These are phyloP conservation scores for Phalanger gymnotis DNA, from an alignment of 2,797 vertebrate species.

Conservation along the genomic window DNA sequence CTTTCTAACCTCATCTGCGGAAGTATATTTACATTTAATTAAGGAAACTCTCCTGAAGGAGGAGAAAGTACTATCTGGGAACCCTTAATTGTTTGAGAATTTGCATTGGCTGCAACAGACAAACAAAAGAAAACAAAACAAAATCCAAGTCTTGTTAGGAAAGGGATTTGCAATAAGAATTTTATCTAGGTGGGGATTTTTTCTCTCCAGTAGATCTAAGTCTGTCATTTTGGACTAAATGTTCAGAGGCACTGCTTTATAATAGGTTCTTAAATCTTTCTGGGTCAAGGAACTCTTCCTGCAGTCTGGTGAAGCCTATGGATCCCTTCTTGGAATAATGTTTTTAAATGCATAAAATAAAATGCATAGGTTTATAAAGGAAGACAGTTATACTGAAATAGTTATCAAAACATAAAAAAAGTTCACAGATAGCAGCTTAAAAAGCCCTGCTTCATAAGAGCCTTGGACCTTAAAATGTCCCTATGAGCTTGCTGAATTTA, in stretches of 20 bases:
- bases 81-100: conserved; percentile 53
- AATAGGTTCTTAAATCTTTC: background rate
- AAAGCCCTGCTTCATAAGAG: background rate
- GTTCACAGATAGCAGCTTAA: background rate
- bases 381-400: background rate
- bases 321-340: background rate
- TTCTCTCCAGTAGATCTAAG: background rate
- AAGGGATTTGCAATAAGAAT: conserved; percentile 8
- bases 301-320: background rate
- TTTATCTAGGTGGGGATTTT: background rate
- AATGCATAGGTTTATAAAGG: background rate
- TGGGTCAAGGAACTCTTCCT: background rate
- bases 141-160: conserved; percentile 43
- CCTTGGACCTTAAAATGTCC: background rate
- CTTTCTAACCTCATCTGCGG: conserved; percentile 15
- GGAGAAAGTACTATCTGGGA: conserved; percentile 32
- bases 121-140: conserved; percentile 35
- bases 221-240: background rate
- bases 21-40: conserved; percentile 69
- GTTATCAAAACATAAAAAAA: background rate
- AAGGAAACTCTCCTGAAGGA: conserved; percentile 48
- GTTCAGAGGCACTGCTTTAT: background rate
- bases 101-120: background rate
- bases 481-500: background rate
- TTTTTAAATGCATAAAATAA: background rate